phyloP scores from a whole-genome alignment of 2,797 vertebrate species.

The Takifugu ocellatus region DNA sequence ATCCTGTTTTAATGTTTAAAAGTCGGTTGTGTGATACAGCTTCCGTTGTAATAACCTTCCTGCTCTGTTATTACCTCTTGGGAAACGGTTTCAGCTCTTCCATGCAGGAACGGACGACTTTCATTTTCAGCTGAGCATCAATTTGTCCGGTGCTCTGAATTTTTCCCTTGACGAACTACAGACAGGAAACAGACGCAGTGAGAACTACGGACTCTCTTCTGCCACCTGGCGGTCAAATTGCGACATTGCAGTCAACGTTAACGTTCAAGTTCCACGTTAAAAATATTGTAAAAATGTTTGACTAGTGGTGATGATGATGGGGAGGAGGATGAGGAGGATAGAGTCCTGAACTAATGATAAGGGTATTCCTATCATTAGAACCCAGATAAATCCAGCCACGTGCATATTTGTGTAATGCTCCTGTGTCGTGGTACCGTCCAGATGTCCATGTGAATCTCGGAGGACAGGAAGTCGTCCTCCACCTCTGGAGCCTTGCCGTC shows the following conservation, averaged over 20 bases:
- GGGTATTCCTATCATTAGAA: too few relatives aligned
- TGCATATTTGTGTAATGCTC: too few relatives aligned
- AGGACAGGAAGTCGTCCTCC: conserved; percentile 62
- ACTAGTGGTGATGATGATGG: too few relatives aligned
- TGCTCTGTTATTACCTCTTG: conserved; percentile 64
- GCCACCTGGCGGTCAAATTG: conserved; percentile 11
- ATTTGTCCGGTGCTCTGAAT: conserved; percentile 59
- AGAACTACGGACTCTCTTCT: conserved; percentile 13
- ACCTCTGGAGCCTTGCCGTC: conserved; percentile 37
- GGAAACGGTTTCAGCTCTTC: conserved; percentile 78
- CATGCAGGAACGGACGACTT: conserved; percentile 68
- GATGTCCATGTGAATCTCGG: conserved; percentile 75
- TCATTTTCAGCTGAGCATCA: conserved; percentile 73
- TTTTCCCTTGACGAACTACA: conserved; percentile 71
- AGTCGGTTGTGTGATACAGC: too few relatives aligned
- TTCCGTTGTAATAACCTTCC: too few relatives aligned
- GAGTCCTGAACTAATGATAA: too few relatives aligned
- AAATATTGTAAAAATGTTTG: neutral
- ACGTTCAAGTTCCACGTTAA: neutral
- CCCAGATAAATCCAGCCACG: too few relatives aligned
- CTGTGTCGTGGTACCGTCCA: conserved; percentile 71
- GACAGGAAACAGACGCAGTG: neutral
- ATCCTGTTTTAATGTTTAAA: conserved; percentile 1
- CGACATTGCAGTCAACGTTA: neutral
- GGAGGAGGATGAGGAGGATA: too few relatives aligned